Evolutionary conservation across 2,888 invertebrate genomes (phyloP).

Genomic region (Polyommatus icarus): DNA sequence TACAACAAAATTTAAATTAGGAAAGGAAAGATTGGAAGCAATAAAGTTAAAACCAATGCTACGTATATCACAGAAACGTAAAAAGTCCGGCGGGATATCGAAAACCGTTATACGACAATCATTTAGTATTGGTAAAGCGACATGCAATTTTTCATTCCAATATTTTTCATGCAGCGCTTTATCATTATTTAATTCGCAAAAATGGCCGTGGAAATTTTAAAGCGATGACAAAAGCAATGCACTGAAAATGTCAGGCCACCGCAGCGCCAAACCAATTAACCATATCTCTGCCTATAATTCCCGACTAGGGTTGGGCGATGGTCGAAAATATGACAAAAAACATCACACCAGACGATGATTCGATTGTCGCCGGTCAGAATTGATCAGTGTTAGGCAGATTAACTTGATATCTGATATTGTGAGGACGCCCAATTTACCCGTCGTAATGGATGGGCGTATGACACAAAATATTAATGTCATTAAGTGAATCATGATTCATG

Average conservation of each 20-base stretch:
- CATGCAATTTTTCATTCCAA: slow-evolving; percentile 30
- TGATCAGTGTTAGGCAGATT: slow-evolving; percentile 75
- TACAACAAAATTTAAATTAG: background rate
- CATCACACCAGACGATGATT: slow-evolving; percentile 73
- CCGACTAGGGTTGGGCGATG: slow-evolving; percentile 53
- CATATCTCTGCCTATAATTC: slow-evolving; percentile 72
- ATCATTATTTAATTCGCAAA: slow-evolving; percentile 61
- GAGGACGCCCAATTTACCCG: slow-evolving; percentile 71
- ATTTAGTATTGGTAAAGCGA: slow-evolving; percentile 28
- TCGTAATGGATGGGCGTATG: slow-evolving; percentile 73
- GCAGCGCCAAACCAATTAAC: slow-evolving; percentile 77
- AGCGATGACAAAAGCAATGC: slow-evolving; percentile 76
- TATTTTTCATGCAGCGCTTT: slow-evolving; percentile 40
- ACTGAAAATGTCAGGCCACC: slow-evolving; percentile 75
- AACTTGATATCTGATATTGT: slow-evolving; percentile 78
- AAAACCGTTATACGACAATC: slow-evolving; percentile 23
- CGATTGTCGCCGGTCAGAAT: slow-evolving; percentile 72
- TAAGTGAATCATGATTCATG: slow-evolving; percentile 38
- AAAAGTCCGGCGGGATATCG: background rate
- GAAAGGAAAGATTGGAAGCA: background rate
- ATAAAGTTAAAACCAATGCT: background rate
- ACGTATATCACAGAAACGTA: background rate
- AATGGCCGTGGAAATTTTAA: slow-evolving; percentile 61
- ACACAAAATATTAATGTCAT: slow-evolving; percentile 52
- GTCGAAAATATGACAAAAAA: slow-evolving; percentile 73